Evolutionary conservation across 2,113 vertebrate genomes (phyloP), one percentile per base, ranked within the genome.

Genomic region (Grantiella picta): DNA sequence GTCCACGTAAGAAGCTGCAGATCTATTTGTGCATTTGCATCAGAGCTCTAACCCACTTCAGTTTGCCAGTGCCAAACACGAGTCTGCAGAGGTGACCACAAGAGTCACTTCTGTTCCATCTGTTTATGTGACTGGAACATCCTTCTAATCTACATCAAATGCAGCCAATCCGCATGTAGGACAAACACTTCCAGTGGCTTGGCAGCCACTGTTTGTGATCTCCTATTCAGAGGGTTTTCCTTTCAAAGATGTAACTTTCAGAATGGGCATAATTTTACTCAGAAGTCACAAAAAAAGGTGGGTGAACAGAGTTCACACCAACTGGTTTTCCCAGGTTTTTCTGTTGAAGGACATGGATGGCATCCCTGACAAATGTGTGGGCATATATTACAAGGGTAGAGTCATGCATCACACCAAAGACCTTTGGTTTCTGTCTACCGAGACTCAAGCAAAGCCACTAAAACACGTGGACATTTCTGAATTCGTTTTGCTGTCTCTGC

Each of bases 81-180:
- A 66, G 45, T 24, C 42, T 71, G 42, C 2, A 73, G 36, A 94
- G 75, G 78, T 80, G 82, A 88, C 54, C 60, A 66, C 2, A 71
- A 59, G 27, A 8, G 28, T 54, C 68, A 49, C 24, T 82, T 33
- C 17, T 13, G 10, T 38, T 56, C 57, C 40, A 50, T 50, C 70
- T 91, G 59, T 40, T 86, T 44, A 4, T 29, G 45, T 24, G 47
- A 77, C 49, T 77, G 28, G 77, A 80, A 66, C 47, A 66, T 15
- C 14, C 24, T 31, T 12, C 68, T 72, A 7, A 61, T 12, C 57
- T 15, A 13, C 33, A 42, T 0, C 0, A 0, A 73, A 24, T 15
- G 9, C n/a, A 77, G 54, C 33, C 38, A 38, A 33, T 14, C n/a
- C 73, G 13, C 24, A 19, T 7, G 19, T 6, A 73, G 54, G 21